Evolutionary conservation across 1,140 invertebrate species (phyloP).

Genomic region (Diorhabda elongata): DNA sequence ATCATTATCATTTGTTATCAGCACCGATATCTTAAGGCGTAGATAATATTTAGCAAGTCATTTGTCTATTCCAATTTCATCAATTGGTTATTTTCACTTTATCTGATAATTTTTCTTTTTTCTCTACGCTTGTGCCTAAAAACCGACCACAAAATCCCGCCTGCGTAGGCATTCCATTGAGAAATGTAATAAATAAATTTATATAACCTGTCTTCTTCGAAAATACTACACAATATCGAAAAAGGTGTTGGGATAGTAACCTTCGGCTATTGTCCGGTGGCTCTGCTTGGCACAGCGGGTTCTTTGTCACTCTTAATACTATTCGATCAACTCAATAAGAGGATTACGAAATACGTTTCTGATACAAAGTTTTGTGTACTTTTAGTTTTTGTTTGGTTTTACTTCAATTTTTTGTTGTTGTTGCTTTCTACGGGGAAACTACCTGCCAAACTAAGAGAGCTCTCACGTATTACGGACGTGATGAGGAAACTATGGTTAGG

Average conservation of each 20-base stretch:
- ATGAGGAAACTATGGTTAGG: not conserved
- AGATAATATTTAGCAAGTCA: no score
- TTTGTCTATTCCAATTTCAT: no score
- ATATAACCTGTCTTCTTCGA: not conserved
- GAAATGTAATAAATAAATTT: not conserved
- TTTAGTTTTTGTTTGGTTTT: not conserved
- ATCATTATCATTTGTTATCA: no score
- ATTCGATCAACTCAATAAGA: not conserved
- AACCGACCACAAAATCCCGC: not conserved
- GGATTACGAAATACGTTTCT: slow-evolving; percentile 1
- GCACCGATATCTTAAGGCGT: no score
- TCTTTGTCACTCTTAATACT: slow-evolving; percentile 1
- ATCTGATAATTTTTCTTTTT: not conserved
- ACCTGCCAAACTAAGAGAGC: not conserved
- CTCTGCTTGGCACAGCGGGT: not conserved
- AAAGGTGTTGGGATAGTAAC: not conserved
- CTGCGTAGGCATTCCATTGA: not conserved
- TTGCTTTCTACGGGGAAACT: not conserved
- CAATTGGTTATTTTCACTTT: no score
- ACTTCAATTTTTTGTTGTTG: not conserved
- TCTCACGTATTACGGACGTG: not conserved
- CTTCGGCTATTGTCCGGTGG: not conserved
- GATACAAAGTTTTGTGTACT: not conserved
- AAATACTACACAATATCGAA: not conserved
- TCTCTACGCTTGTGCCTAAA: not conserved